Conservation (phyloP, 2,888 invertebrate species). For the Gandaritis pyraliata region DNA sequence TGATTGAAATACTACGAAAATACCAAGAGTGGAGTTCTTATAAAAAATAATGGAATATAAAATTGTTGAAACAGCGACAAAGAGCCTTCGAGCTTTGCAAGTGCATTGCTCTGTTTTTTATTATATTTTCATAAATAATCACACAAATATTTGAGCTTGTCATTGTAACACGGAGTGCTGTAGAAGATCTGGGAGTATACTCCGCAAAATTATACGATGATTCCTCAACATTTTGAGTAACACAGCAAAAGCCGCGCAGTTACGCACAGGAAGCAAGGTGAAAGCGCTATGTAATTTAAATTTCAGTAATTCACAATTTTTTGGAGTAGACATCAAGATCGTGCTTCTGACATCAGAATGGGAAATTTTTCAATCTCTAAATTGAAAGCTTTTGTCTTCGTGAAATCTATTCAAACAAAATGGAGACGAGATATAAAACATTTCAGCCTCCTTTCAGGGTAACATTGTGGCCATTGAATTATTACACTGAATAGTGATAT, state of each 20-base stretch:
- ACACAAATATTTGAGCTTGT: slow-evolving; percentile 4
- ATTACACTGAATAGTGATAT: neutral
- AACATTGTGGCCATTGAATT: neutral
- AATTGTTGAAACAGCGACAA: neutral
- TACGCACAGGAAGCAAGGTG: too few species aligned
- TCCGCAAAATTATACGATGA: too few species aligned
- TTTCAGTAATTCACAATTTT: too few species aligned
- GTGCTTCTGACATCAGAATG: slow-evolving; percentile 6
- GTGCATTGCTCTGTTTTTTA: slow-evolving; percentile 7
- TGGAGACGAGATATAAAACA: slow-evolving; percentile 16
- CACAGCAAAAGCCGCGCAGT: too few species aligned
- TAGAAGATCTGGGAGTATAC: too few species aligned
- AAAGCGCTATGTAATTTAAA: too few species aligned
- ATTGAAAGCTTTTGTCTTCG: slow-evolving; percentile 29
- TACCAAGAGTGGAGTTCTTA: neutral
- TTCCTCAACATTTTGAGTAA: too few species aligned
- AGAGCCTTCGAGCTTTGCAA: neutral
- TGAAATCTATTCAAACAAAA: slow-evolving; percentile 15
- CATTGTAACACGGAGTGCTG: neutral
- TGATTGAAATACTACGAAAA: neutral
- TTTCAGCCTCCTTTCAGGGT: slow-evolving; percentile 23
- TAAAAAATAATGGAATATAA: neutral
- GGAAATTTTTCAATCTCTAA: slow-evolving; percentile 14
- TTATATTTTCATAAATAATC: neutral
- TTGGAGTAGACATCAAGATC: neutral